These are phyloP conservation scores for Lumbricus terrestris DNA, from an alignment of 2,888 invertebrate species.

Conservation along the genomic window DNA sequence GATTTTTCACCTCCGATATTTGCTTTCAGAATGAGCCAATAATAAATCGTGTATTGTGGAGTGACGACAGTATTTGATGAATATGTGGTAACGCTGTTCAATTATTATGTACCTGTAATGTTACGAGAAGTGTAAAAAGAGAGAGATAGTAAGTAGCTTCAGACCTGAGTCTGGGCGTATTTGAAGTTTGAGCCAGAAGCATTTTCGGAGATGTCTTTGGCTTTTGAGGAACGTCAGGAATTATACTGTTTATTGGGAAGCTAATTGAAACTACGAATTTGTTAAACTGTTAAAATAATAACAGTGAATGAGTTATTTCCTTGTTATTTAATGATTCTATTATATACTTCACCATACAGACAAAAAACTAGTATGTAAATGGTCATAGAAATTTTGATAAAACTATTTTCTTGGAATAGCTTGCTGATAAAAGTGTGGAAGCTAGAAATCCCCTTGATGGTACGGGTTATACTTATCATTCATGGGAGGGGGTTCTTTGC, in stretches of 20 bases:
- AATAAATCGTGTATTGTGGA: not conserved
- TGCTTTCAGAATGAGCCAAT: not conserved
- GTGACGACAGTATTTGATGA: not conserved
- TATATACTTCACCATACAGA: not conserved
- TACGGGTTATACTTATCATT: too few species aligned
- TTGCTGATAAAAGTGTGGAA: not conserved
- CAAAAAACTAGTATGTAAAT: not conserved
- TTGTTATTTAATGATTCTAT: not conserved
- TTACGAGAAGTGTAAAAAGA: not conserved
- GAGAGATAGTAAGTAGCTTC: not conserved
- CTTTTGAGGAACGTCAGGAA: not conserved
- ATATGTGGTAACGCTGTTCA: not conserved
- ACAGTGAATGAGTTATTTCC: not conserved
- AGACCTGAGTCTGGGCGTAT: not conserved
- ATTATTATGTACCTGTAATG: too few species aligned
- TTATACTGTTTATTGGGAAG: not conserved
- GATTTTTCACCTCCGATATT: not conserved
- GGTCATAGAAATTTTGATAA: not conserved
- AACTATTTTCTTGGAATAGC: not conserved
- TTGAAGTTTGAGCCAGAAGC: not conserved
- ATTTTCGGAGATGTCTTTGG: not conserved
- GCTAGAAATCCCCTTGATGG: too few species aligned
- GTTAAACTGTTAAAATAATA: not conserved
- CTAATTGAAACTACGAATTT: not conserved
- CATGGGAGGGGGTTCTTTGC: not conserved